Evolutionary conservation across 2,113 vertebrate species (phyloP), one percentile per base, ranked within the genome.

Genomic region (Clarias gariepinus): DNA sequence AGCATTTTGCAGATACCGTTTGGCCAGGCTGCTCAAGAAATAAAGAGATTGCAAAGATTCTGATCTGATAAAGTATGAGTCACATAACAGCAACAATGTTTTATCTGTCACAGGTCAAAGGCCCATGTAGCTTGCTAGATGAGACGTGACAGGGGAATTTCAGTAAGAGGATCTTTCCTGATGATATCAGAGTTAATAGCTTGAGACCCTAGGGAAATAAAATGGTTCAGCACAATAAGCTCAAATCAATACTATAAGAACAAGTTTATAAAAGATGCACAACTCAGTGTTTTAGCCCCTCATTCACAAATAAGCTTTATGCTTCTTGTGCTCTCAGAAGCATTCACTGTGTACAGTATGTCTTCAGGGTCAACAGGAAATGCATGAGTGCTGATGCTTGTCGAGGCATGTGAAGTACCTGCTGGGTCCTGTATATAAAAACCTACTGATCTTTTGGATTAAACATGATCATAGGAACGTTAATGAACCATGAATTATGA

Each of bases 171-270:
- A 87, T 86, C 85, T 86, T 89, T 87, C 84, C 73, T 88, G 87
- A 91, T 90, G 83, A 88, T 87, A 87, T 94, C 90, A 87, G 90
- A 90, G 89, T 90, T 90, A 88, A 90, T 91, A 92, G 92, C 90
- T 87, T 88, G 83, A 86, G 66, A 33, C 94, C 90, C 92, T 9
- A 64, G 94, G 94, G 94, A 94, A 92, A 92, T 92, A 93, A 87
- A 91, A 92, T 93, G 81, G 85, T 85, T 89, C 86, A 85, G 89
- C 86, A 93, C 87, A 91, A 91, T 94, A 93, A 94, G 93, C 89
- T 91, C 93, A 92, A 95, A 95, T 96, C 94, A 95, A 95, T 95
- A 95, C 84, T 23, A 12, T 89, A 80, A 91, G 89, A 94, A 94
- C 92, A 92, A 94, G 94, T 93, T 94, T 92, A 95, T 95, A 93